A percentile compares a stretch with the other conserved stretches of the same genome.
Evolutionary conservation across 2,888 invertebrate genomes (phyloP).

Genomic region (Galerucella calmariensis): DNA sequence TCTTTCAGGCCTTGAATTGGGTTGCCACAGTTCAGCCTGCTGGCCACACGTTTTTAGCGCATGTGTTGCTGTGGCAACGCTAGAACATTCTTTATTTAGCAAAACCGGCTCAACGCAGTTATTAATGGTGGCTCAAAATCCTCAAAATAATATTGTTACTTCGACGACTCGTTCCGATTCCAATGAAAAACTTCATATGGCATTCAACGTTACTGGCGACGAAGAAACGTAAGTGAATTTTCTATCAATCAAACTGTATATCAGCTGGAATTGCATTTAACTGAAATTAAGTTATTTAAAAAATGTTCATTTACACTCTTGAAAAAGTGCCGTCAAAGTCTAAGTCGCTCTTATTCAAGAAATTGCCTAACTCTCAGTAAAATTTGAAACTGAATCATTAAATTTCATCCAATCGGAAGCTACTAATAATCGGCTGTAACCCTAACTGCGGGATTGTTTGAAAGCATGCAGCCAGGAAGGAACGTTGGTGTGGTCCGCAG

Average conservation of each 20-base stretch:
- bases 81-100: constrained; percentile 92
- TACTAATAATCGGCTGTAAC: too few species aligned
- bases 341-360: too few species aligned
- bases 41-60: constrained; percentile 97
- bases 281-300: too few species aligned
- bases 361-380: too few species aligned
- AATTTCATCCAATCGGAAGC: too few species aligned
- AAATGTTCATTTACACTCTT: too few species aligned
- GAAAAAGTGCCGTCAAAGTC: too few species aligned
- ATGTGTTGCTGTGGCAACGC: constrained; percentile 89
- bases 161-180: constrained; percentile 68
- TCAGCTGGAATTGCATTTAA: not conserved
- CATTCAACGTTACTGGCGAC: constrained; percentile 72
- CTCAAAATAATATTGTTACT: constrained; percentile 71
- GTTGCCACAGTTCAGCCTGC: constrained; percentile 91
- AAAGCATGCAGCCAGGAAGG: too few species aligned
- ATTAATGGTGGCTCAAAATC: constrained; percentile 74
- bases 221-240: constrained; percentile 75
- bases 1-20: constrained; percentile 81
- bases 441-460: too few species aligned
- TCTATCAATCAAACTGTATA: not conserved
- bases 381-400: too few species aligned
- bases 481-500: too few species aligned
- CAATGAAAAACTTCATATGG: constrained; percentile 71
- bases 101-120: constrained; percentile 78